These are phyloP conservation scores for Pocillopora damicornis DNA, from an alignment of 64 coral and sea anemone species.

Conservation along the genomic window DNA sequence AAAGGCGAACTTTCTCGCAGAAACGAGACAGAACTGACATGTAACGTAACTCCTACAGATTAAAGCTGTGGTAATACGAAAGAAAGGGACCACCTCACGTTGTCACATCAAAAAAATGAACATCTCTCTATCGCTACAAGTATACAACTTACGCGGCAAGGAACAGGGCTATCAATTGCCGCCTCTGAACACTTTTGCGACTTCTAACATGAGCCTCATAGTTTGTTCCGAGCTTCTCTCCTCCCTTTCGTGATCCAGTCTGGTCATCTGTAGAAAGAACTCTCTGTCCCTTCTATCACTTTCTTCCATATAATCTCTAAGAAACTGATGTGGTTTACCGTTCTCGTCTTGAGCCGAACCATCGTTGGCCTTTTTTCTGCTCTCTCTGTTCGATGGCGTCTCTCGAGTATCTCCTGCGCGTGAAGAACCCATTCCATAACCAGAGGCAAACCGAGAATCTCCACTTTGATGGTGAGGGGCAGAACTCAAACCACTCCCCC, in stretches of 20 bases:
- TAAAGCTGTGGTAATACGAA: too few relatives aligned
- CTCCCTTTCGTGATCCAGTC: constrained; percentile 24
- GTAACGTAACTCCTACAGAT: too few relatives aligned
- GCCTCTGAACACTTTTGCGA: constrained; percentile 28
- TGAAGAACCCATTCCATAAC: not conserved
- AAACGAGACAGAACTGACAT: too few relatives aligned
- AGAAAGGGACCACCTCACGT: too few relatives aligned
- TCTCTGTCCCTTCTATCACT: constrained; percentile 34
- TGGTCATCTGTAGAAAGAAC: constrained; percentile 31
- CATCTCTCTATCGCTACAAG: not conserved
- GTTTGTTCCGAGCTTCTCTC: constrained; percentile 19
- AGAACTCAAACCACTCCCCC: constrained; percentile 1
- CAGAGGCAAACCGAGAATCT: constrained; percentile 3
- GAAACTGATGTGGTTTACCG: constrained; percentile 21
- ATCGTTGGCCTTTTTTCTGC: not conserved
- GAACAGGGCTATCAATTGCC: not conserved
- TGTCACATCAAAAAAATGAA: too few relatives aligned
- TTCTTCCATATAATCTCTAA: constrained; percentile 32
- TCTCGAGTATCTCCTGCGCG: not conserved
- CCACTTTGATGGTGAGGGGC: not conserved
- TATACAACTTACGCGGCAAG: not conserved
- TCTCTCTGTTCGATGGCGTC: not conserved
- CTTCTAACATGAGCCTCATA: constrained; percentile 31
- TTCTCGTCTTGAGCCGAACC: constrained; percentile 1
- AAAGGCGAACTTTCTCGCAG: too few relatives aligned